Conservation (phyloP, 2,797 vertebrate species). For the Todus mexicanus region DNA sequence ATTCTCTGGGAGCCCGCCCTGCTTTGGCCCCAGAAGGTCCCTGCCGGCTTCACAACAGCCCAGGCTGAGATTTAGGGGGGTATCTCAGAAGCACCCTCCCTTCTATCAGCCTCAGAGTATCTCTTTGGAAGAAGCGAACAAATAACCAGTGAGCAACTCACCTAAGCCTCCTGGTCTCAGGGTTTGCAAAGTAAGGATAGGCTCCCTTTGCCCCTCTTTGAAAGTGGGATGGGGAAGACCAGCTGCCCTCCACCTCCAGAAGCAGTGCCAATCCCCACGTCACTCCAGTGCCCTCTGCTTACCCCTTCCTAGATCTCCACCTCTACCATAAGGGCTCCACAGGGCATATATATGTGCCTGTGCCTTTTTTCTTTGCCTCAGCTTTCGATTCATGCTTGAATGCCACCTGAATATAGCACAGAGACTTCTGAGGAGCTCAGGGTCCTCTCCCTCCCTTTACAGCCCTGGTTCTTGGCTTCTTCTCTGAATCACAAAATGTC, state of each 20-base stretch:
- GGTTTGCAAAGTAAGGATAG: background rate
- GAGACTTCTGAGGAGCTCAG: background rate
- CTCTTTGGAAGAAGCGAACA: accelerated
- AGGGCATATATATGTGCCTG: background rate
- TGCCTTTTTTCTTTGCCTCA: background rate
- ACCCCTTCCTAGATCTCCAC: background rate
- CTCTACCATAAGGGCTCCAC: background rate
- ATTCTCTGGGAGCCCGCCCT: background rate
- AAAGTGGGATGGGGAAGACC: background rate
- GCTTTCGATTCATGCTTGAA: background rate
- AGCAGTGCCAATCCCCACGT: background rate
- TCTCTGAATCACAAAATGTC: constrained; percentile 37
- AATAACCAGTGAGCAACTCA: accelerated
- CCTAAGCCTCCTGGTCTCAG: background rate
- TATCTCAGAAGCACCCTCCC: background rate
- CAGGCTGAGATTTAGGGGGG: background rate
- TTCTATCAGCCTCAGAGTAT: background rate
- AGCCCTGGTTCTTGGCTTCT: constrained; percentile 29
- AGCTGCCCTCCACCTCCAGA: background rate
- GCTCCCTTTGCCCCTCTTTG: background rate
- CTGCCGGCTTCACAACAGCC: background rate
- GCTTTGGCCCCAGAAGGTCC: background rate
- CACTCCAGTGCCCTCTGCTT: background rate
- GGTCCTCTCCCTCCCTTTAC: background rate
- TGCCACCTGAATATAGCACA: background rate